Conservation (phyloP, 1,140 invertebrate species). For the Pinna nobilis region DNA sequence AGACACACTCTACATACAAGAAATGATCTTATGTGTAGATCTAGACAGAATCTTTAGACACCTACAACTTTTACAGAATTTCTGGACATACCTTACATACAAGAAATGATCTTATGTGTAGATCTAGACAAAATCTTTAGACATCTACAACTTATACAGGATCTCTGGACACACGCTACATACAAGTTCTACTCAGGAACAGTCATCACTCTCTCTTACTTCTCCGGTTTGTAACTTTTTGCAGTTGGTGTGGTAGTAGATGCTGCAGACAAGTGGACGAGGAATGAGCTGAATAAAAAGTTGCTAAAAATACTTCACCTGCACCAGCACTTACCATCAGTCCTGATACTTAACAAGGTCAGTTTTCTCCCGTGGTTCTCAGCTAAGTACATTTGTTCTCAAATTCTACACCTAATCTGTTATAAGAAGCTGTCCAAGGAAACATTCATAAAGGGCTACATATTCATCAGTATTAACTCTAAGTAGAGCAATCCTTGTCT, state of each 20-base stretch:
- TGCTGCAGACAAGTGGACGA: conserved; percentile 82
- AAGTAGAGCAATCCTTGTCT: too few relatives aligned
- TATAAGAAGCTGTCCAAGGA: too few relatives aligned
- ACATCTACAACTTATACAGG: neutral
- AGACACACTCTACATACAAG: neutral
- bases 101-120: neutral
- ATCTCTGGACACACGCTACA: neutral
- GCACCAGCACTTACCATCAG: conserved; percentile 80
- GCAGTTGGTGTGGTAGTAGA: conserved; percentile 89
- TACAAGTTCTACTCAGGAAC: neutral
- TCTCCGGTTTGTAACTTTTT: conserved; percentile 19
- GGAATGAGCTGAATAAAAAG: conserved; percentile 81
- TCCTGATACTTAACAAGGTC: conserved; percentile 93
- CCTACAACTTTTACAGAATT: neutral
- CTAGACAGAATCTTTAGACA: neutral
- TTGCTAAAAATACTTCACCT: conserved; percentile 82
- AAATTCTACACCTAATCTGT: too few relatives aligned
- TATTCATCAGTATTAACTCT: too few relatives aligned
- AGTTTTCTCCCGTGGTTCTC: too few relatives aligned
- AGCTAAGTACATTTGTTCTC: too few relatives aligned
- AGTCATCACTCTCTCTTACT: neutral
- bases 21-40: neutral
- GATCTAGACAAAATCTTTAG: neutral
- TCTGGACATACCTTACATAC: neutral
- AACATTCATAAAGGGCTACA: too few relatives aligned